Evolutionary conservation across 2,797 vertebrate species (phyloP).

Genomic region (Silurus lanzhouensis): DNA sequence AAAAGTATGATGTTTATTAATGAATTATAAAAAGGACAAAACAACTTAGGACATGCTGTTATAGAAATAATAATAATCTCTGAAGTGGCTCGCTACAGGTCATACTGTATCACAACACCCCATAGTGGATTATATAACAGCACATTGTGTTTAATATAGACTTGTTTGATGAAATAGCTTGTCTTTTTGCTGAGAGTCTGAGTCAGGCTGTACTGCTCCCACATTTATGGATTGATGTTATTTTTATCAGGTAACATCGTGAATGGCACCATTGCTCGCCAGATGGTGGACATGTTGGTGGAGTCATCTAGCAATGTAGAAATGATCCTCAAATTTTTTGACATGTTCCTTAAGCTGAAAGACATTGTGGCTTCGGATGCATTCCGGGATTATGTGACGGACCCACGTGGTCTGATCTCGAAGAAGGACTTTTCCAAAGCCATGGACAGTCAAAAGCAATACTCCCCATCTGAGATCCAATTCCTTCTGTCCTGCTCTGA

Average conservation of each 20-base stretch:
- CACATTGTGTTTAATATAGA: neutral
- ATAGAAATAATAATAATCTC: neutral
- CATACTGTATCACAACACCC: neutral
- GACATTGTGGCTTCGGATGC: conserved; percentile 95
- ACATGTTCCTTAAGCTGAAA: conserved; percentile 97
- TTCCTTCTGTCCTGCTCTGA: conserved; percentile 95
- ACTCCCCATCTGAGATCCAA: conserved; percentile 87
- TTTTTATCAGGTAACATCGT: conserved; percentile 85
- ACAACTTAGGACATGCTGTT: neutral
- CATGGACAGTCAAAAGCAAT: conserved; percentile 98
- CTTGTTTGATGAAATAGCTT: neutral
- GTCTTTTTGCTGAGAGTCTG: neutral
- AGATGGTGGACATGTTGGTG: conserved; percentile 99
- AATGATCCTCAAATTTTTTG: conserved; percentile 99
- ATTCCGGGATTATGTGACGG: conserved; percentile 89
- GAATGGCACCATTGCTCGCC: conserved; percentile 92
- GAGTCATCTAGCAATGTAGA: conserved; percentile 97
- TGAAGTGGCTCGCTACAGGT: too few relatives aligned
- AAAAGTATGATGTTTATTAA: neutral
- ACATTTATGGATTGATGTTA: neutral
- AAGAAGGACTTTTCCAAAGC: conserved; percentile 98
- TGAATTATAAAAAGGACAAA: neutral
- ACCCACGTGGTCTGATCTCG: conserved; percentile 93
- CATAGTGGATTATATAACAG: neutral
- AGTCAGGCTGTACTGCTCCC: neutral